Base-by-base conservation (phyloP, 2,797 vertebrate genomes). In the Dallia pectoralis region DNA sequence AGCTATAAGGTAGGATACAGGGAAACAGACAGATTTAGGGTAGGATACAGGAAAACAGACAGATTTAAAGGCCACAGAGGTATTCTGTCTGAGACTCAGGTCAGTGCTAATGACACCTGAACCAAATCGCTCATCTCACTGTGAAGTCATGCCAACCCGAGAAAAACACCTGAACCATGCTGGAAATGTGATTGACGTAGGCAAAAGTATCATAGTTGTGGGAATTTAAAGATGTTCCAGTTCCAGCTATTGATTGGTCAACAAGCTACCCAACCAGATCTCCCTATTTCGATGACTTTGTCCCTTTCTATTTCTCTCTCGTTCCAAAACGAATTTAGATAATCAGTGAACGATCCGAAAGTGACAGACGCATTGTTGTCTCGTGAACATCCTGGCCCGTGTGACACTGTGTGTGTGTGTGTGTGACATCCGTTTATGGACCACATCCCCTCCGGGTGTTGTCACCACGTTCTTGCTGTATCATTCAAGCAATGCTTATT, bases 401-500 rank as follows among this genome's bases (percentile, higher is more conserved):
- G 12, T 27, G 11, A 59, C 53, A 18, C n/a, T 12, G 22, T 25
- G 53, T 53, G 19, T 59, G 53, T 25, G n/a, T 11, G 8, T 25
- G 22, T 25, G 4, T 14, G n/a, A 22, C 53, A 59, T 59, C 53
- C 53, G 11, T 59, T 59, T 12, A 25, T 27, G 53, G 53, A 12
- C 22, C 53, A 27, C 53, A 12, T 59, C 22, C 22, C 53, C 9
- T 59, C 53, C 25, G 53, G 61, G 30, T 29, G 4, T 32, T 18
- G 25, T 30, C 12, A 27, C 11, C 61, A 12, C 30, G 15, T 18
- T 63, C 62, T 63, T 16, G 18, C 62, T 33, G 2, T 63, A 33
- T 19, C 62, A 63, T 63, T 63, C 62, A 63, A 32, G 62, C 62
- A 63, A 27, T 59, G 62, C 30, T 63, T 33, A 63, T 63, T 63